Conservation (phyloP, 2,113 vertebrate genomes). For the Dipodomys ordii region DNA sequence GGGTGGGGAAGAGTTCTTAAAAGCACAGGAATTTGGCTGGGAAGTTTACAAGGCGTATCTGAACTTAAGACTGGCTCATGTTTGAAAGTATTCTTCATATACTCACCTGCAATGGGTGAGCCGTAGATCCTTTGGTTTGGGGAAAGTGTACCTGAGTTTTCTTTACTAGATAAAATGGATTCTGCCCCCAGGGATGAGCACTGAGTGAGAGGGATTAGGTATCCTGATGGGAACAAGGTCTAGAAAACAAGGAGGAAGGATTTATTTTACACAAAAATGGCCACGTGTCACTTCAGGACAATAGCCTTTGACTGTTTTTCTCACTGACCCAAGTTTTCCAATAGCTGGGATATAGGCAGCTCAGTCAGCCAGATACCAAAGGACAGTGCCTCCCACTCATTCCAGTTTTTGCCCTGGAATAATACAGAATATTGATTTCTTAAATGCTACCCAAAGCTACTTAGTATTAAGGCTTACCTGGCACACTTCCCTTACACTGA, state of each 20-base stretch:
- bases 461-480: not conserved
- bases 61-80: not conserved
- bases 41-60: not conserved
- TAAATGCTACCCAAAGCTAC: not conserved
- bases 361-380: not conserved
- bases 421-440: not conserved
- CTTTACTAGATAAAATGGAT: conserved; percentile 76
- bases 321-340: not conserved
- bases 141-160: conserved; percentile 85
- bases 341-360: fast-evolving
- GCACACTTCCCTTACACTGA: not conserved
- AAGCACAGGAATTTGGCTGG: conserved; percentile 22
- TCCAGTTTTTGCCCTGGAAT: not conserved
- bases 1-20: not conserved
- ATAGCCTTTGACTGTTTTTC: not conserved
- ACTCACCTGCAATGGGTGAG: conserved; percentile 91
- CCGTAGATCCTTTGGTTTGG: conserved; percentile 89
- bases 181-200: conserved; percentile 87
- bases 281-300: not conserved
- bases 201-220: conserved; percentile 94
- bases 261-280: conserved; percentile 55
- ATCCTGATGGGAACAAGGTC: conserved; percentile 93
- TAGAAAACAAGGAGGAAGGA: conserved; percentile 80
- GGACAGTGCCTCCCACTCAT: not conserved
- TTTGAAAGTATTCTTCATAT: too few species aligned